Conservation (phyloP, 1,140 invertebrate species). For the Scaptodrosophila lebanonensis region DNA sequence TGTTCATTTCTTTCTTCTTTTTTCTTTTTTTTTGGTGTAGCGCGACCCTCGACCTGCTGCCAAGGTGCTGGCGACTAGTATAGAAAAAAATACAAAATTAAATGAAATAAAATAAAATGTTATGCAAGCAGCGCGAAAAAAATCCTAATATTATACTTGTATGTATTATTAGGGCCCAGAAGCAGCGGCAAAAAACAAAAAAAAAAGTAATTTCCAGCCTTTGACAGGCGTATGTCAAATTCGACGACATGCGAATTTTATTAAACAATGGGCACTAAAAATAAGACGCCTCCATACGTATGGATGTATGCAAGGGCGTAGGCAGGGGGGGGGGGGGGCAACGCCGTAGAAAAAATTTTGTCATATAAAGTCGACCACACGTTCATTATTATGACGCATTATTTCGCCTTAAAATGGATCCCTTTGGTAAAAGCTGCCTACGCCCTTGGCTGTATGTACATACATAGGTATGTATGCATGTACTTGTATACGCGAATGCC, state of each 20-base stretch:
- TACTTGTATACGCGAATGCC: no score
- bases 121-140: slow-evolving; percentile 26
- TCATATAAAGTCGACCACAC: neutral
- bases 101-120: slow-evolving; percentile 19
- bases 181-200: slow-evolving; percentile 6
- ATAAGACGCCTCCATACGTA: neutral
- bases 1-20: neutral
- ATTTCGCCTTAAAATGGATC: no score
- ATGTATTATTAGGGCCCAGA: slow-evolving; percentile 31
- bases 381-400: no score
- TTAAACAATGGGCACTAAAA: slow-evolving; percentile 32
- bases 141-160: slow-evolving; percentile 1
- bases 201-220: slow-evolving; percentile 60
- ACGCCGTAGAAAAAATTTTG: neutral
- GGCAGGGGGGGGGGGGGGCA: neutral
- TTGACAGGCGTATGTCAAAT: slow-evolving; percentile 67
- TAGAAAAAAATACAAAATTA: slow-evolving; percentile 17
- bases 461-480: no score
- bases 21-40: slow-evolving; percentile 23
- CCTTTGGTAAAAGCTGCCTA: no score
- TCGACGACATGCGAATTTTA: slow-evolving; percentile 71
- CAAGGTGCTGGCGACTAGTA: slow-evolving; percentile 17
- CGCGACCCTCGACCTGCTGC: slow-evolving; percentile 22
- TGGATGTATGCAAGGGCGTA: neutral
- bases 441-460: no score